Conservation (phyloP, 2,888 invertebrate species). For the Dolichomitus sp. region DNA sequence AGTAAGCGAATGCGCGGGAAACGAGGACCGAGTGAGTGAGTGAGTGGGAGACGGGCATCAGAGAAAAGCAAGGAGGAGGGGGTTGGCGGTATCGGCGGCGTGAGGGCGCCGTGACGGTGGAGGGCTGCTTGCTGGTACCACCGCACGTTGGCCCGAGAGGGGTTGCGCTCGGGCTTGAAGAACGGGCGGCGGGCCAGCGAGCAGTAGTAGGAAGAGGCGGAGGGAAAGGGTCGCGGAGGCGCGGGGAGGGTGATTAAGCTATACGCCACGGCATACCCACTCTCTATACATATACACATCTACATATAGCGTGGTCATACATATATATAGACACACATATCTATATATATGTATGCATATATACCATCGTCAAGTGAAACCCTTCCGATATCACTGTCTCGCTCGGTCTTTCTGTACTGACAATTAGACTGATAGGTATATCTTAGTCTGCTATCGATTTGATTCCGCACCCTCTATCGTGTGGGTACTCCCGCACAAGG, state of each 20-base stretch:
- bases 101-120: conserved; percentile 64
- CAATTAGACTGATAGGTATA: conserved; percentile 87
- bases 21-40: conserved; percentile 55
- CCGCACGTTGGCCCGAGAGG: conserved; percentile 64
- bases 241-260: conserved; percentile 88
- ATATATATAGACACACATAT: conserved; percentile 18
- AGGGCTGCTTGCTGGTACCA: conserved; percentile 65
- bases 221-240: conserved; percentile 71
- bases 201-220: conserved; percentile 69
- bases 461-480: conserved; percentile 84
- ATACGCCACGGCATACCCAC: conserved; percentile 87
- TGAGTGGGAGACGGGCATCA: conserved; percentile 65
- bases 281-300: conserved; percentile 37
- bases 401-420: conserved; percentile 86
- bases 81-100: conserved; percentile 65
- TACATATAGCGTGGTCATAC: conserved; percentile 23
- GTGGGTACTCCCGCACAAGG: conserved; percentile 77
- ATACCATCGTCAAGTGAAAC: conserved; percentile 58
- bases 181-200: conserved; percentile 74
- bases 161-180: conserved; percentile 69
- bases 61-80: conserved; percentile 76
- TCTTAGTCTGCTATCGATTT: conserved; percentile 86
- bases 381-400: conserved; percentile 82
- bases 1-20: conserved; percentile 73
- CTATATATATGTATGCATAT: conserved; percentile 36